Percentiles rank a stretch among this genome's conserved stretches.
phyloP scores from a whole-genome alignment of 2,888 invertebrate genomes.

The Epirrhoe tristata region DNA sequence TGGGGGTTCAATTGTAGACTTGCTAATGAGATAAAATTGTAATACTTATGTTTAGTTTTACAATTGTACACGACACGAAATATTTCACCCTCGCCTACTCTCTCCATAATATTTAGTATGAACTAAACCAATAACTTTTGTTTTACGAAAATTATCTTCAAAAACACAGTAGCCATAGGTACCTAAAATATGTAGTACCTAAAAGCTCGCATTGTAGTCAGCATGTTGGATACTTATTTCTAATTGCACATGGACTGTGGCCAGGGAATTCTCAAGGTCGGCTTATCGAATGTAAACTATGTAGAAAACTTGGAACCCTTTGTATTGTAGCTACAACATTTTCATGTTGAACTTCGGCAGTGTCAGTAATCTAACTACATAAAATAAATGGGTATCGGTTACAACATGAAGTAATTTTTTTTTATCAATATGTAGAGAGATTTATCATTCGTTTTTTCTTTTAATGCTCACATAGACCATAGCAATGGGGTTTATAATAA shows the following conservation, averaged over 20 bases:
- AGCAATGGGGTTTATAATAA: too few relatives aligned
- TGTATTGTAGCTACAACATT: conserved; percentile 1
- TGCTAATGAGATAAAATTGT: too few relatives aligned
- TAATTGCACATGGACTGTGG: conserved; percentile 43
- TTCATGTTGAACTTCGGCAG: conserved; percentile 5
- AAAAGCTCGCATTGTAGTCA: conserved; percentile 1
- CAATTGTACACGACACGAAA: too few relatives aligned
- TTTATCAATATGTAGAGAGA: too few relatives aligned
- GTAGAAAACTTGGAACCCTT: conserved; percentile 2
- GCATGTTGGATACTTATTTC: conserved; percentile 27
- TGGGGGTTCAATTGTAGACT: too few relatives aligned
- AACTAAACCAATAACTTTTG: too few relatives aligned
- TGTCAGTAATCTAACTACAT: conserved; percentile 36
- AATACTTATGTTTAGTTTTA: too few relatives aligned
- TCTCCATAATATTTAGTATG: too few relatives aligned
- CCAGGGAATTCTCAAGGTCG: conserved; percentile 39
- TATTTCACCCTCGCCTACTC: too few relatives aligned
- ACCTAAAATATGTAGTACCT: background rate
- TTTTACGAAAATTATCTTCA: too few relatives aligned
- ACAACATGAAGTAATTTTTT: conserved; percentile 27
- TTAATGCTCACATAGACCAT: too few relatives aligned
- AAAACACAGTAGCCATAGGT: background rate
- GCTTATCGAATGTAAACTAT: background rate
- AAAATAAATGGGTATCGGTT: conserved; percentile 38
- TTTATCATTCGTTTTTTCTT: too few relatives aligned